phyloP scores from a whole-genome alignment of 2,797 vertebrate species.

The Rhabdomys pumilio region DNA sequence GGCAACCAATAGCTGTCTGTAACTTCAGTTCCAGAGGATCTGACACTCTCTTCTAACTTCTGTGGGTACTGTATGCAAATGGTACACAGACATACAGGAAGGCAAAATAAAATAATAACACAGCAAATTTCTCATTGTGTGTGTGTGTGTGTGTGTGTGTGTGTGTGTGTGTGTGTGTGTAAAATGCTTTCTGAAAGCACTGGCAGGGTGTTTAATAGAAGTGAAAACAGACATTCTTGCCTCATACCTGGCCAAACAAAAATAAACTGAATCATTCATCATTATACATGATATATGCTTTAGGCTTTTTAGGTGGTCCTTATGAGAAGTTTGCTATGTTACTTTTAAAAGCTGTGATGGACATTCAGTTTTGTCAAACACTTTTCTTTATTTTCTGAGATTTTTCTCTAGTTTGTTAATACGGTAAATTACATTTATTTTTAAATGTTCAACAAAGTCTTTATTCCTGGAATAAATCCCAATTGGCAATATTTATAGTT shows the following conservation, averaged over 20 bases:
- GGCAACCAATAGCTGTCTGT: background rate
- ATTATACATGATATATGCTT: background rate
- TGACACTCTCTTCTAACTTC: background rate
- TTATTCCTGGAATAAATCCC: slow-evolving; percentile 23
- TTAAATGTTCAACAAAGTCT: slow-evolving; percentile 15
- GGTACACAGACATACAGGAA: background rate
- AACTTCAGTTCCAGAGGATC: background rate
- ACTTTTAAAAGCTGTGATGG: background rate
- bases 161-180: too few species aligned
- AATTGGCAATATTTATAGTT: slow-evolving; percentile 33
- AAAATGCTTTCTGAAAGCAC: too few species aligned
- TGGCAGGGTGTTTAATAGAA: background rate
- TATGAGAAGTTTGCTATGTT: background rate
- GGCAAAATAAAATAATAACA: background rate
- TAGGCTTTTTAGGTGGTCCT: background rate
- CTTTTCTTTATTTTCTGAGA: slow-evolving; percentile 26
- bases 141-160: too few species aligned
- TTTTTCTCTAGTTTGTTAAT: slow-evolving; percentile 22
- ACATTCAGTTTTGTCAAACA: background rate
- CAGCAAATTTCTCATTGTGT: too few species aligned
- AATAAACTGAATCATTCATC: slow-evolving; percentile 7
- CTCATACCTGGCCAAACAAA: background rate
- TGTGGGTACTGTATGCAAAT: background rate
- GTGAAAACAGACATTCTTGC: slow-evolving; percentile 9
- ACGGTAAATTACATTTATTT: slow-evolving; percentile 27